Percentiles rank a stretch among this genome's conserved stretches.
These are phyloP conservation scores for Alligator mississippiensis DNA, from an alignment of 2,113 vertebrate species.

Conservation along the genomic window DNA sequence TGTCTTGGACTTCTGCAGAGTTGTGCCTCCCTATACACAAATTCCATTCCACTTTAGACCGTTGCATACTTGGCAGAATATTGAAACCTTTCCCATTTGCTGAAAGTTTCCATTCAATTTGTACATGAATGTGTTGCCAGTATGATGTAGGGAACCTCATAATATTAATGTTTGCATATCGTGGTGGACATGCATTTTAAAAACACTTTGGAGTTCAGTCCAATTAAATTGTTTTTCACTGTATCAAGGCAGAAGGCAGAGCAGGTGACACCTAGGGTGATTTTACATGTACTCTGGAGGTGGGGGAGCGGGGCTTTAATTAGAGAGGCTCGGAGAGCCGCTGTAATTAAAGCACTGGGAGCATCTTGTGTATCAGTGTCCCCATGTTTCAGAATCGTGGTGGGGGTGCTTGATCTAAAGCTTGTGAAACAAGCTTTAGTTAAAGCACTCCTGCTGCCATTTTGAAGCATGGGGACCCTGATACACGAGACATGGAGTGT, in stretches of 20 bases:
- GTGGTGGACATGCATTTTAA: not conserved
- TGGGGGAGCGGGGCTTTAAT: too few species aligned
- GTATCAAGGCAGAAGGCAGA: not conserved
- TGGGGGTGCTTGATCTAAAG: too few species aligned
- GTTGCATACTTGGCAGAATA: not conserved
- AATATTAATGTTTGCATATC: not conserved
- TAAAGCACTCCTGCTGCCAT: too few species aligned
- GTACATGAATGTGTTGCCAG: not conserved
- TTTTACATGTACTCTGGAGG: too few species aligned
- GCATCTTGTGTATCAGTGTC: too few species aligned
- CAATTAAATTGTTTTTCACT: not conserved
- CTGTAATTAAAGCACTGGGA: too few species aligned
- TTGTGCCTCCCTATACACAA: not conserved
- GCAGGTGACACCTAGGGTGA: too few species aligned
- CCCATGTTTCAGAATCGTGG: too few species aligned
- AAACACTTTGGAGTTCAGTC: not conserved
- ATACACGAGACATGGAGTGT: too few species aligned
- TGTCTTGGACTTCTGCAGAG: not conserved
- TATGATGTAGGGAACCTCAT: not conserved
- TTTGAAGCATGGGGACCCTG: too few species aligned
- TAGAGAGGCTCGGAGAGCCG: too few species aligned
- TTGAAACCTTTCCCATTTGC: accelerated
- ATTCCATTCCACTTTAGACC: not conserved
- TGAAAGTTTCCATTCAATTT: not conserved
- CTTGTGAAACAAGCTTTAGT: too few species aligned